A percentile compares a stretch with the other conserved stretches of the same genome.
Evolutionary conservation across 2,888 invertebrate genomes (phyloP).

Genomic region (Iphiclides podalirius): DNA sequence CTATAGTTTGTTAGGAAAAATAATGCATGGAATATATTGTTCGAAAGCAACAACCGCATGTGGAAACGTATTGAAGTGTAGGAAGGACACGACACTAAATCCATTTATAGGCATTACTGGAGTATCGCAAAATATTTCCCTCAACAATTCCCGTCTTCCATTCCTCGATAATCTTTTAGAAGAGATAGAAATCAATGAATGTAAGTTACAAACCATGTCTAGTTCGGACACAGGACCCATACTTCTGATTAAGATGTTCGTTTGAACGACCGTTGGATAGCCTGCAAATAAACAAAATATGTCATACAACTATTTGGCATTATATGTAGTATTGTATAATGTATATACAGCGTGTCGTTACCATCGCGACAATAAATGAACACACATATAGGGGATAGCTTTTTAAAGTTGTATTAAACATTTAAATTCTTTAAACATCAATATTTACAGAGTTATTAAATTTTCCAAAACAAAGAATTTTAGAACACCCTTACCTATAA

Average conservation of each 20-base stretch:
- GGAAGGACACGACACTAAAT: not conserved
- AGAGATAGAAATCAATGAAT: slow-evolving; percentile 1
- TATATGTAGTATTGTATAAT: not conserved
- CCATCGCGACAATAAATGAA: too few relatives aligned
- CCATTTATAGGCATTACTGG: slow-evolving; percentile 12
- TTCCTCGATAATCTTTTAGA: not conserved
- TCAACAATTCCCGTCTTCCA: not conserved
- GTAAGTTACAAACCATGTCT: slow-evolving; percentile 86
- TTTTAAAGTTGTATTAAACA: too few relatives aligned
- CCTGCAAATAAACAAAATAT: slow-evolving; percentile 82
- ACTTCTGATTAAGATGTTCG: slow-evolving; percentile 93
- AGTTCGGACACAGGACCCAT: slow-evolving; percentile 96
- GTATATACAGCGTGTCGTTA: too few relatives aligned
- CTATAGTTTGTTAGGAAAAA: not conserved
- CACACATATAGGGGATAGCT: too few relatives aligned
- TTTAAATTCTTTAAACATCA: too few relatives aligned
- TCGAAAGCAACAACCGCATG: not conserved
- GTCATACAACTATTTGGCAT: not conserved
- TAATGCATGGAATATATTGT: not conserved
- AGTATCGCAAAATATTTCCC: not conserved
- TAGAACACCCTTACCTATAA: too few relatives aligned
- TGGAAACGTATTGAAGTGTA: not conserved
- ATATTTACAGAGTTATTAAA: too few relatives aligned
- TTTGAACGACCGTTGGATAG: slow-evolving; percentile 89
- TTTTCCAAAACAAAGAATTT: too few relatives aligned